Percentiles rank a stretch among this genome's conserved stretches.
These are phyloP conservation scores for Cataglyphis rosenhaueri DNA, from an alignment of 2,888 invertebrate species.

Conservation along the genomic window DNA sequence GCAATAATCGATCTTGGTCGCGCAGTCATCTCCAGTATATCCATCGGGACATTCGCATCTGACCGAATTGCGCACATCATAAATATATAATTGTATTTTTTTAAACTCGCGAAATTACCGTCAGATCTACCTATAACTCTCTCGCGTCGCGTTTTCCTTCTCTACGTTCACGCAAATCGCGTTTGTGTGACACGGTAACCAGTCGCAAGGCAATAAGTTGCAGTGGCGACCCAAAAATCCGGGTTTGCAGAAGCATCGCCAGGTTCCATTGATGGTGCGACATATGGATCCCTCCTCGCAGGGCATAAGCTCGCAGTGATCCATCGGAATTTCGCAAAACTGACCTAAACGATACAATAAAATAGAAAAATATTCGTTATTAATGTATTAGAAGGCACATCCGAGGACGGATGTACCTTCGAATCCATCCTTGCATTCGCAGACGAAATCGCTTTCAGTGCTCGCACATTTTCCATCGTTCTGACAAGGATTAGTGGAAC, in stretches of 20 bases:
- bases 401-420: conserved; percentile 70
- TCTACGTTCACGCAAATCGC: conserved; percentile 85
- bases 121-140: conserved; percentile 84
- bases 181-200: conserved; percentile 86
- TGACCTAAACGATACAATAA: conserved; percentile 79
- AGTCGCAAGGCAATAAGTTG: conserved; percentile 87
- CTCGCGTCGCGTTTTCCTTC: conserved; percentile 83
- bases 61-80: conserved; percentile 10
- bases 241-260: conserved; percentile 86
- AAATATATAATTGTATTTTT: neutral
- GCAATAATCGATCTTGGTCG: conserved; percentile 85
- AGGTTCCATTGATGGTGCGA: conserved; percentile 82
- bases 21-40: conserved; percentile 86
- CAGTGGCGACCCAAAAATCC: conserved; percentile 87
- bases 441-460: conserved; percentile 84
- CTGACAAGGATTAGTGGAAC: conserved; percentile 85
- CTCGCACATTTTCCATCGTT: conserved; percentile 87
- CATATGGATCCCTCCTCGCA: conserved; percentile 86
- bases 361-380: neutral
- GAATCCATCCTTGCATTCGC: conserved; percentile 83
- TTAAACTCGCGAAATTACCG: neutral
- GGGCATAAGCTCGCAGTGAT: conserved; percentile 86
- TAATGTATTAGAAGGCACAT: neutral
- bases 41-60: conserved; percentile 88
- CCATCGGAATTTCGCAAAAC: conserved; percentile 86